Conservation (phyloP, 2,888 invertebrate genomes). For the Euphydryas editha region DNA sequence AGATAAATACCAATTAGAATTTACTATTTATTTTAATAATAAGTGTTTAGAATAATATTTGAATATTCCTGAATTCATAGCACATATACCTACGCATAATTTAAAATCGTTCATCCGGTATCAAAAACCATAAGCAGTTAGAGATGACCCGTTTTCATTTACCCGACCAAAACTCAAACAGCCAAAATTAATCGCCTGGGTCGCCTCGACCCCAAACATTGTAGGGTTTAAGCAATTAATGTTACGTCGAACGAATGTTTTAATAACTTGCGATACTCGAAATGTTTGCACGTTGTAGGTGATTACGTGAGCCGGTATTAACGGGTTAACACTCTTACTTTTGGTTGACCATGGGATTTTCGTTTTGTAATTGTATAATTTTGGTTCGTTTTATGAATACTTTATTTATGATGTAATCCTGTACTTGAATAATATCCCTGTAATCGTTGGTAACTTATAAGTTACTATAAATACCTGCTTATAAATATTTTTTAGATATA, state of each 20-base stretch:
- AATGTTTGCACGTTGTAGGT: constrained; percentile 49
- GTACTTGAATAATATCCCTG: no score
- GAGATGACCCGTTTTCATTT: constrained; percentile 46
- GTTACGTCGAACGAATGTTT: constrained; percentile 58
- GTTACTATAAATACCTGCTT: no score
- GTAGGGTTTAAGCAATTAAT: constrained; percentile 57
- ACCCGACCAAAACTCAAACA: constrained; percentile 53
- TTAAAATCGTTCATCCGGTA: constrained; percentile 2
- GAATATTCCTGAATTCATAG: neutral
- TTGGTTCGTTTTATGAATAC: neutral
- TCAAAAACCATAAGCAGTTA: constrained; percentile 9
- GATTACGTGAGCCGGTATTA: constrained; percentile 44
- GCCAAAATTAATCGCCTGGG: constrained; percentile 49
- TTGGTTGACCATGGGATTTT: neutral
- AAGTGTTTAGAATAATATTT: no score
- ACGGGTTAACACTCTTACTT: constrained; percentile 11
- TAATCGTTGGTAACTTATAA: no score
- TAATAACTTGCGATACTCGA: constrained; percentile 54
- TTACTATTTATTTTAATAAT: no score
- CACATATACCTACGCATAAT: neutral
- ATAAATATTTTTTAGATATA: no score
- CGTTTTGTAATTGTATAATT: neutral
- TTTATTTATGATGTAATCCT: no score
- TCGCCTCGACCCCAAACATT: constrained; percentile 48
- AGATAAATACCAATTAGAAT: no score